Evolutionary conservation across 2,797 vertebrate genomes (phyloP), one percentile per base, ranked within the genome.

Genomic region (Aeoliscus strigatus): DNA sequence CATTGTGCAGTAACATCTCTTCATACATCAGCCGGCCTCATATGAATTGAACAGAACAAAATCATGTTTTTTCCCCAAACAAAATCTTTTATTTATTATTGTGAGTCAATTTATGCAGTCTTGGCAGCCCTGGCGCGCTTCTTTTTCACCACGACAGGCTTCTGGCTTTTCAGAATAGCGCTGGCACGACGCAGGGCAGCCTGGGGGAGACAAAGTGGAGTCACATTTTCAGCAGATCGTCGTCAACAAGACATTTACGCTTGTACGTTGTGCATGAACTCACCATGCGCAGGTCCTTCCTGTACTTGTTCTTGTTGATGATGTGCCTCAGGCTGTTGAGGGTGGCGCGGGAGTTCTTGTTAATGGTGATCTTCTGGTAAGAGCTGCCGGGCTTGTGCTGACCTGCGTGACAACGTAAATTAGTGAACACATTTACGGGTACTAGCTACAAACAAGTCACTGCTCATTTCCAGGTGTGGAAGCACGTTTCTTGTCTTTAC

Each of bases 131-230:
- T 90, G 53, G 91, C 77, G 29, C 90, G 86, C 83, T 94, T 94
- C 90, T 94, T 94, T 66, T 91, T 93, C 24, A 94, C 90, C 75
- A 92, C 90, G 60, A 95, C 91, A 1, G 92, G 93, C 80, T 94
- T 95, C 88, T 95, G 93, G 74, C 93, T 95, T 67, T 83, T 92
- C 81, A 95, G 84, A 63, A 94, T 93, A 64, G 93, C 92, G 0
- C 92, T 93, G 53, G 91, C 91, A 50, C 92, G 90, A 60, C 93
- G 91, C 70, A 96, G 86, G 32, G 91, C 91, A 9, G 92, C 91
- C 93, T 93, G 56, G 0, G 11, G 16, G 7, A 14, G 9, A 30
- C 57, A 4, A 53, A 45, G 26, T 1, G 18, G 0, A 37, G 3
- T 40, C 1, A 27, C n/a, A n/a, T n/a, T n/a, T n/a, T n/a, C n/a